Base-by-base conservation (phyloP, 2,113 vertebrate species). In the Empidonax alnorum region DNA sequence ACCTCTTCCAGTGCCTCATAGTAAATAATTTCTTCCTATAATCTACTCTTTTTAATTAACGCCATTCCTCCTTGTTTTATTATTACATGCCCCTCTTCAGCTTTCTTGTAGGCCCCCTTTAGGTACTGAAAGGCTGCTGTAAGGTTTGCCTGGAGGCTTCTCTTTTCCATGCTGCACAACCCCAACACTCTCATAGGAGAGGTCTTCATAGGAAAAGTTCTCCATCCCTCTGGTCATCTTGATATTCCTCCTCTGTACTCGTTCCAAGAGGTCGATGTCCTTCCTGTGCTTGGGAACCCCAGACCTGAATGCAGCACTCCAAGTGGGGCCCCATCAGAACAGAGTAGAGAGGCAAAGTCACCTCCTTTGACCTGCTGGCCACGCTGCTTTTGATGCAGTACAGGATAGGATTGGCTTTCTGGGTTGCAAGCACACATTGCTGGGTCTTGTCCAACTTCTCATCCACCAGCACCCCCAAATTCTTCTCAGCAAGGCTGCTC, bases 331-430 rank as follows among this genome's bases (percentile, higher is more conserved):
- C 47, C 24, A 37, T 0, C 31, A 58, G 67, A 18, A 37, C 7
- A 6, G 46, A 50, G 33, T 30, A 62, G 53, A 75, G 46, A 30
- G 39, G 0, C 71, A 62, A 30, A 42, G 41, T 42, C 25, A 21
- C n/a, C 25, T 62, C 13, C 14, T 21, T 49, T 0, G 0, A 18
- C 71, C 47, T 55, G n/a, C 41, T 69, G 71, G 0, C 47, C 25
- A 23, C 1, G 0, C 13, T 47, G n/a, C 41, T 62, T 33, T 55
- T 21, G 30, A 55, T 62, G 17, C 55, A 83, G n/a, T 18, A 14
- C 41, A 35, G 78, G 28, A 1, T 17, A 12, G 0, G 0, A 14
- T 39, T 82, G 53, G 7, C 37, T 41, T 15, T 69, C 25, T 49
- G 63, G 62, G 30, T 47, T 75, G 9, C 1, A 8, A 25, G 20